Percentiles rank a stretch among this genome's conserved stretches.
Conservation (phyloP, 2,888 invertebrate genomes). For the Dione juno region DNA sequence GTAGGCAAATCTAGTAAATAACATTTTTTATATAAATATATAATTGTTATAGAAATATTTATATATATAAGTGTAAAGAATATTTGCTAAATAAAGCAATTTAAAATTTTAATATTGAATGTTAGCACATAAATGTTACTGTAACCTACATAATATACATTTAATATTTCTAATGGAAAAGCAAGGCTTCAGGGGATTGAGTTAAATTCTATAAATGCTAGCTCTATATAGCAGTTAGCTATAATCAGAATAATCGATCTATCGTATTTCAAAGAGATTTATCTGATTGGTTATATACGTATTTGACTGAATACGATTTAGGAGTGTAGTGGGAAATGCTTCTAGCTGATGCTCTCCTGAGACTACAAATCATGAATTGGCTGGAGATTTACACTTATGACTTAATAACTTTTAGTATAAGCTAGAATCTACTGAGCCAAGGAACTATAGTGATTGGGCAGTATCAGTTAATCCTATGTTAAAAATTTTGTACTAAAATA, state of each 20-base stretch:
- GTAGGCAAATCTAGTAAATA: too few relatives aligned
- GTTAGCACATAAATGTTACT: too few relatives aligned
- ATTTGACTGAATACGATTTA: slow-evolving; percentile 14
- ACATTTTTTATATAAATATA: too few relatives aligned
- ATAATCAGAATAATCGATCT: slow-evolving; percentile 18
- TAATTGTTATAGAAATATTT: too few relatives aligned
- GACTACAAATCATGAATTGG: background rate
- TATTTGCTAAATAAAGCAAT: background rate
- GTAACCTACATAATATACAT: background rate
- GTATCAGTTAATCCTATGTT: too few relatives aligned
- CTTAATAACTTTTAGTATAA: background rate
- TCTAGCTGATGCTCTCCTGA: slow-evolving; percentile 8
- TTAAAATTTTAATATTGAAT: too few relatives aligned
- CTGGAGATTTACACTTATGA: background rate
- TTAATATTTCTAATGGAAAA: slow-evolving; percentile 2
- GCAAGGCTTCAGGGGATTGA: background rate
- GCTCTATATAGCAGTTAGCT: background rate
- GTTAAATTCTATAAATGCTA: slow-evolving; percentile 15
- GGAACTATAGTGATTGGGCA: too few relatives aligned
- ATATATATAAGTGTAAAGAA: too few relatives aligned
- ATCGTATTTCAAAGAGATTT: slow-evolving; percentile 20
- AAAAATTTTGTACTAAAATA: too few relatives aligned
- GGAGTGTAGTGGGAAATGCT: slow-evolving; percentile 3
- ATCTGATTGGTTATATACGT: slow-evolving; percentile 11
- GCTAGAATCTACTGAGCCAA: too few relatives aligned